Base-by-base conservation (phyloP, 2,888 invertebrate genomes). In the Noctuana brunneofusca region DNA sequence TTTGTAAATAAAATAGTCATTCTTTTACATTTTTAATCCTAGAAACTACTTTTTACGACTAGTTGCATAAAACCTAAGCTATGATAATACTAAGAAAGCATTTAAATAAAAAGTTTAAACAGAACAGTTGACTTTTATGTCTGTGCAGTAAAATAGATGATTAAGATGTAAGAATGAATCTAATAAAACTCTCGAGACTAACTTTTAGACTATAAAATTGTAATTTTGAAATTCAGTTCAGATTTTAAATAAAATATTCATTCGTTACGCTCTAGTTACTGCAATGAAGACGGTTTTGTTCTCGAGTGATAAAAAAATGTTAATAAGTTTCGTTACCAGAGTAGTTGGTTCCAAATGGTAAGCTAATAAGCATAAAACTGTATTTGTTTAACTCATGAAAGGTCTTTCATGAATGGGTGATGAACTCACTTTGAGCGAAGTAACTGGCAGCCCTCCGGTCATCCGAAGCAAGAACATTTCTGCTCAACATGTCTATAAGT, bases 161-260 rank as follows among this genome's bases (percentile, higher is more conserved):
- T 46, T 32, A 32, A 56, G 46, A 56, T 46, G 30, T 18, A 46
- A 56, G 46, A 56, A 46, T 27, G 1, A 46, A 32, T 24, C 1
- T 46, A 57, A 43, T 48, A 35, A 57, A 49, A 57, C 48, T 57
- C 35, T 58, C 14, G 20, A 49, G 49, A 57, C 48, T 30, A 32
- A 48, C 20, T 57, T 57, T 57, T 32, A 14, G 48, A 49, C 22
- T 49, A 22, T 48, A 58, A 49, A 46, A 56, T 35, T 58, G 22
- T 58, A 49, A 49, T 27, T 32, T n/a, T 16, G 35, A 57, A 22
- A 49, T 58, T 35, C 35, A 35, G 57, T 35, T 58, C 49, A 49
- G 48, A 18, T 32, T 46, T 32, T 46, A 56, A 56, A 56, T 46
- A 46, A 22, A 46, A 56, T 46, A 56, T 46, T 46, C 46, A 18